Conservation (phyloP, 2,797 vertebrate genomes). For the Malurus leucopterus region DNA sequence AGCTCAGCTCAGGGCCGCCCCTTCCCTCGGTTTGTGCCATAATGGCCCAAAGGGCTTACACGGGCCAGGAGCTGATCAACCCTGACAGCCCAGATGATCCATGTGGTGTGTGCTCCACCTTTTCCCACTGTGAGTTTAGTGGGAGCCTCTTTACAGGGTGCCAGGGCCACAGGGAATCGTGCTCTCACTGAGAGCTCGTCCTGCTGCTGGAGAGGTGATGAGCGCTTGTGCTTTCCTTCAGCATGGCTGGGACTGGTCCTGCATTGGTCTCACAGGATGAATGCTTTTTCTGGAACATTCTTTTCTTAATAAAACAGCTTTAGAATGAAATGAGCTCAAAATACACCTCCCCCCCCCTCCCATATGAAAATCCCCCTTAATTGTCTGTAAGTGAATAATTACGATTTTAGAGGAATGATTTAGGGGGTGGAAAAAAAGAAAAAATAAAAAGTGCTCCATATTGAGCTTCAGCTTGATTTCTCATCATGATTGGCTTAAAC, state of each 20-base stretch:
- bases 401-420: neutral
- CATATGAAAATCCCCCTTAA: neutral
- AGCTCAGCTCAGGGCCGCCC: neutral
- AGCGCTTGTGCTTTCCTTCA: neutral
- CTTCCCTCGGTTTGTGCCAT: neutral
- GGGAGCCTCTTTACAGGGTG: neutral
- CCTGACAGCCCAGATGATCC: neutral
- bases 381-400: neutral
- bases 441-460: neutral
- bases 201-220: neutral
- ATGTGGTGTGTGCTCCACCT: neutral
- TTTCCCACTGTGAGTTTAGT: neutral
- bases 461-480: slow-evolving; percentile 18
- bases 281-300: neutral
- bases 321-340: neutral
- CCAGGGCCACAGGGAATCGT: fast-evolving
- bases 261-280: neutral
- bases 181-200: neutral
- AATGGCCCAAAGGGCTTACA: neutral
- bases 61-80: neutral
- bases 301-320: neutral
- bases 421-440: fast-evolving
- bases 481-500: slow-evolving; percentile 21
- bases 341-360: no score
- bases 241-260: neutral